Conservation (phyloP, 2,113 vertebrate genomes). For the Percopsis transmontana region DNA sequence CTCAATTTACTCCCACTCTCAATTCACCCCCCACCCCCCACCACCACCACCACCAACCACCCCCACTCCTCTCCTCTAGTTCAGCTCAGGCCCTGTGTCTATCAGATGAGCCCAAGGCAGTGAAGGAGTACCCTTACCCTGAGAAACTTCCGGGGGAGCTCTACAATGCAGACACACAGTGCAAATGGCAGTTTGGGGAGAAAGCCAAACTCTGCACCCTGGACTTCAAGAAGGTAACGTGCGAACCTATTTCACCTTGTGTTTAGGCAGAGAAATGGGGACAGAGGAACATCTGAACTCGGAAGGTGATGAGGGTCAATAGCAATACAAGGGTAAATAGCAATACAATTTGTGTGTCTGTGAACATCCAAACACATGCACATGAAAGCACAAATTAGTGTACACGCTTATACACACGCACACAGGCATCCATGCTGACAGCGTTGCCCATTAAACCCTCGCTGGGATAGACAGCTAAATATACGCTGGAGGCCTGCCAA, state of each 20-base stretch:
- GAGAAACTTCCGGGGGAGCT: constrained; percentile 87
- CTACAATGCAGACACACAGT: constrained; percentile 89
- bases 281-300: not conserved
- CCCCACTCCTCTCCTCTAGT: constrained; percentile 60
- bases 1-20: not conserved
- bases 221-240: constrained; percentile 87
- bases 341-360: not conserved
- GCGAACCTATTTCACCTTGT: not conserved
- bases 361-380: not conserved
- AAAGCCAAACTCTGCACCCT: constrained; percentile 90
- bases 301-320: no score
- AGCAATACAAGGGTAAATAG: no score
- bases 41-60: not conserved
- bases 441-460: constrained; percentile 38
- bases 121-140: constrained; percentile 84
- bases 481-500: constrained; percentile 68
- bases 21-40: not conserved
- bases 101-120: constrained; percentile 82
- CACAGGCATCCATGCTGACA: constrained; percentile 37
- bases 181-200: constrained; percentile 93
- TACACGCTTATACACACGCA: constrained; percentile 6
- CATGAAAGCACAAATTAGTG: not conserved
- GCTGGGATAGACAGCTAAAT: constrained; percentile 67
- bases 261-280: not conserved
- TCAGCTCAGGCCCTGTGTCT: constrained; percentile 86